Percentiles rank a stretch among this genome's conserved stretches.
These are phyloP conservation scores for Ectemnius lituratus DNA, from an alignment of 2,888 invertebrate genomes.

Conservation along the genomic window DNA sequence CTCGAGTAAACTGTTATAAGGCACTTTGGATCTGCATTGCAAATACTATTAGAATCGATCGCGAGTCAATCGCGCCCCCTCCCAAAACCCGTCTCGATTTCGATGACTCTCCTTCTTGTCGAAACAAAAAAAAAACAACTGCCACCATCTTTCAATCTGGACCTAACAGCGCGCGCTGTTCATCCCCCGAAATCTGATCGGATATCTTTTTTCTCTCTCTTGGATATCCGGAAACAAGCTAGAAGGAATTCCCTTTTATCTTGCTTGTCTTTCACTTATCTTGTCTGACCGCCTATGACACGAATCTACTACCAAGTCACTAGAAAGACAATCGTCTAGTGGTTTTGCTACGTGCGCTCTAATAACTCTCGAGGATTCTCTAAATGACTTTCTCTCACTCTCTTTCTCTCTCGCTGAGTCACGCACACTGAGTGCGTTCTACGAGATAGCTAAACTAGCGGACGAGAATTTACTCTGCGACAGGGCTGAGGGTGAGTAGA, in stretches of 20 bases:
- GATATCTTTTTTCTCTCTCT: too few relatives aligned
- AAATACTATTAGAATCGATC: conserved; percentile 31
- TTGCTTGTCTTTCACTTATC: too few relatives aligned
- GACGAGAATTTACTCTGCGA: background rate
- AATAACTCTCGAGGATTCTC: background rate
- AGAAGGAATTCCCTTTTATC: too few relatives aligned
- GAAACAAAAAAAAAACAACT: background rate
- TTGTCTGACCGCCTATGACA: too few relatives aligned
- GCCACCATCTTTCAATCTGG: background rate
- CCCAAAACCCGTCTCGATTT: background rate
- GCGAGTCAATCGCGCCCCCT: conserved; percentile 16
- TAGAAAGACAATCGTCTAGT: too few relatives aligned
- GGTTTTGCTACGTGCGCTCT: too few relatives aligned
- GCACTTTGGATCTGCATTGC: conserved; percentile 60
- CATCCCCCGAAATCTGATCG: too few relatives aligned
- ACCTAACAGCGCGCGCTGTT: too few relatives aligned
- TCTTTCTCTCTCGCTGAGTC: conserved; percentile 5
- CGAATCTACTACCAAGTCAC: too few relatives aligned
- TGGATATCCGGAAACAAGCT: too few relatives aligned
- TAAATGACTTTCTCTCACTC: background rate
- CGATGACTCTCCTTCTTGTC: background rate
- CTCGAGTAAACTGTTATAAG: conserved; percentile 56
- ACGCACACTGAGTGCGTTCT: background rate
- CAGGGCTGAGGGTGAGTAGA: too few relatives aligned
- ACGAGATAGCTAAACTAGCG: conserved; percentile 16